phyloP scores from a whole-genome alignment of 2,113 vertebrate genomes.

The Thermophis baileyi region DNA sequence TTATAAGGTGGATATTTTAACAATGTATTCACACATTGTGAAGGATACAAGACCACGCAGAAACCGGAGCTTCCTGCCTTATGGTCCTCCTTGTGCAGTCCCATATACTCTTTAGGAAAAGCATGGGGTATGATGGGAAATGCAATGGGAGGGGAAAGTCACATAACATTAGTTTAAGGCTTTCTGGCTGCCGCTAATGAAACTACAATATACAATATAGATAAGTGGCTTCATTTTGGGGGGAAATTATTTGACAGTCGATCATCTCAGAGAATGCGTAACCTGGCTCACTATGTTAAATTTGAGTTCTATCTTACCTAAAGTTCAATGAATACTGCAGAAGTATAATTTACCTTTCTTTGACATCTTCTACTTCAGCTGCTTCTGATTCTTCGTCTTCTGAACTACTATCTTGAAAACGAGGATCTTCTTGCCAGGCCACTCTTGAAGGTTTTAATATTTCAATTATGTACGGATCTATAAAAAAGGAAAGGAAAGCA shows the following conservation, averaged over 20 bases:
- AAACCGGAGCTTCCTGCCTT: neutral
- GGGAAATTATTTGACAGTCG: neutral
- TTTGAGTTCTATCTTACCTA: neutral
- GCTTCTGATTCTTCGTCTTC: constrained; percentile 69
- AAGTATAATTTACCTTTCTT: constrained; percentile 63
- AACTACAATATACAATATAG: neutral
- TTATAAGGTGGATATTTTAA: neutral
- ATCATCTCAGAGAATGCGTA: neutral
- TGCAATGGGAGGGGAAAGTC: neutral
- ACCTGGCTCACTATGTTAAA: neutral
- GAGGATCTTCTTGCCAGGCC: constrained; percentile 79
- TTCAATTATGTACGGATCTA: constrained; percentile 75
- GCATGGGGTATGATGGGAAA: neutral
- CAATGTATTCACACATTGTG: neutral
- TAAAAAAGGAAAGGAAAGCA: constrained; percentile 29
- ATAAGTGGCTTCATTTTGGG: neutral
- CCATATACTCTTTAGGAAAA: neutral
- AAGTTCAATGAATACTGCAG: neutral
- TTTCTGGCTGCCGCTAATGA: neutral
- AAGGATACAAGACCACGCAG: neutral
- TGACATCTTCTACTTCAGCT: constrained; percentile 18
- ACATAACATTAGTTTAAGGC: neutral
- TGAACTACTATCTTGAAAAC: constrained; percentile 88
- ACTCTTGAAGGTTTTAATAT: constrained; percentile 69
- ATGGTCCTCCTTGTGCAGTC: neutral